Evolutionary conservation across 2,888 invertebrate genomes (phyloP), one percentile per base, ranked within the genome.

Genomic region (Cheilosia variabilis): DNA sequence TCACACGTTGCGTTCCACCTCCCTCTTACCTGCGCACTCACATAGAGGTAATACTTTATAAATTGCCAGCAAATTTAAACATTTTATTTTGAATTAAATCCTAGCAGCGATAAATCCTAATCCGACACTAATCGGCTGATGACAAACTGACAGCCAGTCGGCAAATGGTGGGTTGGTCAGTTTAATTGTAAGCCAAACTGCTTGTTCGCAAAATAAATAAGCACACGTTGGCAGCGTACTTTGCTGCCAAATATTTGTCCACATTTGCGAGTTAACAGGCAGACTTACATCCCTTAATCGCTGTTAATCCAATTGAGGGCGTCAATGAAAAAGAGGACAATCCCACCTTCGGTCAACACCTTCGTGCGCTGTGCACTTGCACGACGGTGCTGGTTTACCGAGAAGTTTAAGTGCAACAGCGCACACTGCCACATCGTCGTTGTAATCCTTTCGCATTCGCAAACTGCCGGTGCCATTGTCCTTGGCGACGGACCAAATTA

Each of bases 211-310:
- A 82, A 71, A 78, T 41, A 78, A 82, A 72, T 34, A 82, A 82
- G 77, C 77, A 72, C 31, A 45, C 34, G n/a, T 9, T 19, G 9
- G 7, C 17, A 31, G 57, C 37, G 60, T 57, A 47, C 65, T 82
- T 50, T 45, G 81, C 58, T 80, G 80, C 41, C 75, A 84, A 84
- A 84, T 84, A 84, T 84, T 84, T 83, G 83, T 78, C 62, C 63
- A 79, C 73, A 83, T 83, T 83, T 76, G 71, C 80, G 37, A 53
- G 45, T 65, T 71, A 84, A 80, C 75, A 72, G 69, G 66, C 75
- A 57, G 68, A 43, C 45, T 79, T 79, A 79, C 78, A 52, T 73
- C 73, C 83, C 73, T 75, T 84, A 84, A 84, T 84, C 84, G 75
- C 69, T 62, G 69, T 71, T 84, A 84, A 84, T 84, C 84, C 84